Percentiles rank a stretch among this genome's conserved stretches.
Conservation (phyloP, 2,888 invertebrate genomes). For the Sinopyrophorus schimmeli region DNA sequence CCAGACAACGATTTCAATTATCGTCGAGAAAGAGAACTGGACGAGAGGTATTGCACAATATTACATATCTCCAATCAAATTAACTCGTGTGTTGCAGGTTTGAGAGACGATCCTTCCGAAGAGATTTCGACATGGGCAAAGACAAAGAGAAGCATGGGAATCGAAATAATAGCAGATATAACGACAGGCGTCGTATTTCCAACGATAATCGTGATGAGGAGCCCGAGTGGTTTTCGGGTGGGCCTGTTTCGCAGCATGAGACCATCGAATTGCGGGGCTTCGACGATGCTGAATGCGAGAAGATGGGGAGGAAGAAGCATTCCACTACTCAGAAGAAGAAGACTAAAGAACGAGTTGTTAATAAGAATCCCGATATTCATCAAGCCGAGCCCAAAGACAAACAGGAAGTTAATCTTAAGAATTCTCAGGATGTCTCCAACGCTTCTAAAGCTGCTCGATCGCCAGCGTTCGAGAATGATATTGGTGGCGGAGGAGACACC, state of each 20-base stretch:
- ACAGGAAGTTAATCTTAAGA: conserved; percentile 9
- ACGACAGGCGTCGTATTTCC: conserved; percentile 60
- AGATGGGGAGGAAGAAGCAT: conserved; percentile 50
- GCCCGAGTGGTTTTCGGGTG: conserved; percentile 90
- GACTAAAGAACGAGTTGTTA: conserved; percentile 48
- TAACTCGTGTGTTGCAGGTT: conserved; percentile 39
- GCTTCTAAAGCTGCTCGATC: conserved; percentile 40
- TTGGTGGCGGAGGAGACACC: conserved; percentile 28
- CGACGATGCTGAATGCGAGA: conserved; percentile 72
- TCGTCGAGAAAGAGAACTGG: conserved; percentile 39
- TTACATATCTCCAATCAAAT: no score
- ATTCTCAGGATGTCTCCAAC: conserved; percentile 34
- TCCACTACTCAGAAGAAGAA: conserved; percentile 56
- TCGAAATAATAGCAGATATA: conserved; percentile 56
- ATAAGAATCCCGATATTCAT: conserved; percentile 18
- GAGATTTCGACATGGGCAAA: conserved; percentile 58
- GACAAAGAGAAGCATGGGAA: conserved; percentile 41
- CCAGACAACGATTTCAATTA: conserved; percentile 39
- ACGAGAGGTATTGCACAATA: conserved; percentile 35
- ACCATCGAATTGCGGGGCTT: conserved; percentile 93
- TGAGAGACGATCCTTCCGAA: conserved; percentile 64
- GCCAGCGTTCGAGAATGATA: conserved; percentile 50
- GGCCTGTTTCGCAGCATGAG: conserved; percentile 88
- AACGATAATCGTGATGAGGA: conserved; percentile 66
- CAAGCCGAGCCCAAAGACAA: conserved; percentile 36